Percentiles rank a stretch among this genome's conserved stretches.
phyloP scores from a whole-genome alignment of 2,797 vertebrate species.

The Bradypodion pumilum region DNA sequence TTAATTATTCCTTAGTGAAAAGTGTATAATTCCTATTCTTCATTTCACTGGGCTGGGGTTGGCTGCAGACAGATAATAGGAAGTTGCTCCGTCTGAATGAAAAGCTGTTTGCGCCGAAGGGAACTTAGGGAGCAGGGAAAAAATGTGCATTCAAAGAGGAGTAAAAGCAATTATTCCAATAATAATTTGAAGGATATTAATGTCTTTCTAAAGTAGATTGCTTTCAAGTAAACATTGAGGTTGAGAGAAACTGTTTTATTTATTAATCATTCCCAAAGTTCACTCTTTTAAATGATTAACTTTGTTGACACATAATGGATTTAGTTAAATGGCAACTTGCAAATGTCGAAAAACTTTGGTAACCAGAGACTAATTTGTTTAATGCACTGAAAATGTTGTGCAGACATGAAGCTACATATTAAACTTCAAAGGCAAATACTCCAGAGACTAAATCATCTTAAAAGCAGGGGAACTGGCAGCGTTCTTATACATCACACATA shows the following conservation, averaged over 20 bases:
- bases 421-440: conserved; percentile 82
- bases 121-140: conserved; percentile 82
- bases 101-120: conserved; percentile 87
- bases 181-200: conserved; percentile 91
- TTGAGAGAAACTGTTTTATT: conserved; percentile 77
- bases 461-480: conserved; percentile 71
- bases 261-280: conserved; percentile 79
- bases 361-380: conserved; percentile 84
- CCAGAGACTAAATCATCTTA: conserved; percentile 77
- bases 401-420: conserved; percentile 79
- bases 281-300: conserved; percentile 77
- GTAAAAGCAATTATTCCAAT: conserved; percentile 95
- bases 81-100: conserved; percentile 88
- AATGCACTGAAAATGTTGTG: conserved; percentile 81
- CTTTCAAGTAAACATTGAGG: conserved; percentile 82
- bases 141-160: conserved; percentile 85
- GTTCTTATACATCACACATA: conserved; percentile 69
- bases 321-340: conserved; percentile 81
- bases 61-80: conserved; percentile 82
- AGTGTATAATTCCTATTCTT: conserved; percentile 91
- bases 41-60: conserved; percentile 74
- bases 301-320: conserved; percentile 77
- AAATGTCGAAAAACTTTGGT: conserved; percentile 81
- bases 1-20: conserved; percentile 99
- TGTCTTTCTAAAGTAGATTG: conserved; percentile 89